These are phyloP conservation scores for Solenodon paradoxus DNA, from an alignment of 2,113 vertebrate species.

Conservation along the genomic window DNA sequence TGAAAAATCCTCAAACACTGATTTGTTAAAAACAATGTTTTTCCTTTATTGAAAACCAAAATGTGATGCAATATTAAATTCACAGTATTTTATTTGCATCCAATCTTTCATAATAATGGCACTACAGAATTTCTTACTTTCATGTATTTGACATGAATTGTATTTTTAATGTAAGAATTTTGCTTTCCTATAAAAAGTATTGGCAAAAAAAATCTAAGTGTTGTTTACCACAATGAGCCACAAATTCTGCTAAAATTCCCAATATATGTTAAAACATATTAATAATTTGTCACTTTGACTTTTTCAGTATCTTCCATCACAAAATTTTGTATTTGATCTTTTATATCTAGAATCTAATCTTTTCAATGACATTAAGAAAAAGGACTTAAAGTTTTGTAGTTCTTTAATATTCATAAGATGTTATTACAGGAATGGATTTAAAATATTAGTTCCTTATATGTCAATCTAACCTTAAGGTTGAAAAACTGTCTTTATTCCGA, in stretches of 20 bases:
- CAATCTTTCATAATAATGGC: not conserved
- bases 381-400: not conserved
- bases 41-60: constrained; percentile 26
- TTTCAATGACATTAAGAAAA: constrained; percentile 7
- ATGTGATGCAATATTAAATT: not conserved
- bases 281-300: not conserved
- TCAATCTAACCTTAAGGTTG: not conserved
- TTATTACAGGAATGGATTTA: not conserved
- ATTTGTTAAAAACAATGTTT: too few species aligned
- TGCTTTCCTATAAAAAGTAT: not conserved
- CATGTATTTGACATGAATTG: constrained; percentile 5
- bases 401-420: constrained; percentile 39
- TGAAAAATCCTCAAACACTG: too few species aligned
- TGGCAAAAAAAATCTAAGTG: constrained; percentile 22
- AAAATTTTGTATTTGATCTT: not conserved
- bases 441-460: not conserved
- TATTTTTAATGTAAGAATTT: constrained; percentile 10
- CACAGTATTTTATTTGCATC: not conserved
- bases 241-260: constrained; percentile 33
- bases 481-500: constrained; percentile 20
- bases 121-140: not conserved
- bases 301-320: constrained; percentile 22
- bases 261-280: not conserved
- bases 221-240: not conserved
- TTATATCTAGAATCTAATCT: not conserved